phyloP scores from a whole-genome alignment of 1,140 invertebrate species.

The Ctenoplectra terminalis region DNA sequence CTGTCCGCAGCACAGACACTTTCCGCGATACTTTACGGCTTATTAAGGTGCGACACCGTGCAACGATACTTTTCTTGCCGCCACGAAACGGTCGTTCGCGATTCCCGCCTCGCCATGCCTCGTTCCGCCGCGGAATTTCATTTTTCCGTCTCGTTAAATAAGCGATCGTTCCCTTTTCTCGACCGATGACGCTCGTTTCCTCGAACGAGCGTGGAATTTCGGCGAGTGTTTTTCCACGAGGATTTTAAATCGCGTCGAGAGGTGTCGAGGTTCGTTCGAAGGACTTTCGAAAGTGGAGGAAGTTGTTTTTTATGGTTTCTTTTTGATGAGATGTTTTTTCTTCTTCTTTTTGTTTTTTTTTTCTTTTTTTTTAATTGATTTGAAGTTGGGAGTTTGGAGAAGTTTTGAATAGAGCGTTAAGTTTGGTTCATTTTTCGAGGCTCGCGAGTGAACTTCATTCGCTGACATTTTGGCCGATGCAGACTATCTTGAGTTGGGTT shows the following conservation, averaged over 20 bases:
- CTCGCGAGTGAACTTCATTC: background rate
- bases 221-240: too few species aligned
- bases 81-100: conserved; percentile 4
- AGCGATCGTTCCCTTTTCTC: background rate
- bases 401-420: too few species aligned
- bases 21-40: conserved; percentile 47
- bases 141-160: conserved; percentile 21
- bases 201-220: background rate
- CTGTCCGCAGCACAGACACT: conserved; percentile 33
- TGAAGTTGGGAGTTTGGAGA: too few species aligned
- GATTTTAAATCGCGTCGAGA: too few species aligned
- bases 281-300: too few species aligned
- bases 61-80: background rate
- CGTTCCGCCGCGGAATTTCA: conserved; percentile 16
- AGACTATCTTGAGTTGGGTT: background rate
- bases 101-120: background rate
- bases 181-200: background rate
- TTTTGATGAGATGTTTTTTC: too few species aligned
- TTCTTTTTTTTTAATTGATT: too few species aligned
- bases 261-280: too few species aligned
- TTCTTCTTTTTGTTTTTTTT: too few species aligned
- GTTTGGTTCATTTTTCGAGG: background rate
- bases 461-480: background rate
- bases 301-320: too few species aligned
- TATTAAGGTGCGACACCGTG: conserved; percentile 41